Conservation (phyloP, 2,113 vertebrate genomes). For the Coptodon bakossiorum region DNA sequence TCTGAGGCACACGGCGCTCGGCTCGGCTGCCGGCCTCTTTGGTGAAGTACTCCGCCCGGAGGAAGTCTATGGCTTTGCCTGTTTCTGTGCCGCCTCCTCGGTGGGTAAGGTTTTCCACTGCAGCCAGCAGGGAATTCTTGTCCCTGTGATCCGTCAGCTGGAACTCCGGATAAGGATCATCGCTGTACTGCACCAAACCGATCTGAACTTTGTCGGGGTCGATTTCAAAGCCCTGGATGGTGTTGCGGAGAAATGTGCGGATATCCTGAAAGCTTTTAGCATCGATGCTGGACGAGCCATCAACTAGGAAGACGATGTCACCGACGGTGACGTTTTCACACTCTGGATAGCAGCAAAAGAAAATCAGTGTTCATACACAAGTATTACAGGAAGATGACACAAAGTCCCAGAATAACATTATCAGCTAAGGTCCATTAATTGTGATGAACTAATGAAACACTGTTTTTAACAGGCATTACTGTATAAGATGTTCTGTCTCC, state of each 20-base stretch:
- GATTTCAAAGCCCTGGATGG: slow-evolving; percentile 64
- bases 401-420: background rate
- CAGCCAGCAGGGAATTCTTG: slow-evolving; percentile 52
- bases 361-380: background rate
- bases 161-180: slow-evolving; percentile 50
- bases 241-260: slow-evolving; percentile 57
- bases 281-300: slow-evolving; percentile 64
- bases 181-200: slow-evolving; percentile 69
- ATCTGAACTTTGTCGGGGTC: slow-evolving; percentile 53
- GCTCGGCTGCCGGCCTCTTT: slow-evolving; percentile 35
- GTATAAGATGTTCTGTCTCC: background rate
- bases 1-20: slow-evolving; percentile 56
- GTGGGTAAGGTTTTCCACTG: slow-evolving; percentile 52
- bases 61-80: slow-evolving; percentile 61
- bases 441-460: background rate
- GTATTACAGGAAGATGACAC: background rate
- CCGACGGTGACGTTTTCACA: slow-evolving; percentile 62
- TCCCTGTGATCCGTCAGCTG: slow-evolving; percentile 56
- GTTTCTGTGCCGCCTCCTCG: slow-evolving; percentile 49
- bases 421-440: background rate
- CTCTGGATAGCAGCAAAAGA: slow-evolving; percentile 14
- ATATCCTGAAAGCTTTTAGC: slow-evolving; percentile 57
- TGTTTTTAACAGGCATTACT: too few relatives aligned
- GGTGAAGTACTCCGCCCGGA: slow-evolving; percentile 59
- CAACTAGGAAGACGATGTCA: slow-evolving; percentile 75